phyloP scores from a whole-genome alignment of 2,888 invertebrate species.

The Opisthograptis luteolata region DNA sequence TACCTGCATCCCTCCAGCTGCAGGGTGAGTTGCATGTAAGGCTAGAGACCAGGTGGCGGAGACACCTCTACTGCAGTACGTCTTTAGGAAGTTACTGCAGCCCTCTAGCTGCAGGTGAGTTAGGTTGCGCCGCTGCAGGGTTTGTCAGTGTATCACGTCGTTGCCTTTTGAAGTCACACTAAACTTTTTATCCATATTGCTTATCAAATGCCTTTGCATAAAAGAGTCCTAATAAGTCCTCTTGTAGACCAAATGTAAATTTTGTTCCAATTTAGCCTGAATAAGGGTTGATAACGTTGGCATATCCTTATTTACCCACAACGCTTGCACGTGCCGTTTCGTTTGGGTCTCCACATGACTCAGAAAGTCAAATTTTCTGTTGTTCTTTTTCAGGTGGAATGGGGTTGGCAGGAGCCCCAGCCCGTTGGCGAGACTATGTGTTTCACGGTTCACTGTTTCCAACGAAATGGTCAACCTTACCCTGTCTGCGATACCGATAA shows the following conservation, averaged over 20 bases:
- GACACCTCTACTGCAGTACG: conserved; percentile 94
- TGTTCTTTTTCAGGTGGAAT: conserved; percentile 84
- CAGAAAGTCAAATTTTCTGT: not conserved
- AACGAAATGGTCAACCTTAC: conserved; percentile 96
- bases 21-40: conserved; percentile 80
- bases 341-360: not conserved
- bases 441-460: conserved; percentile 95
- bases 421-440: conserved; percentile 96
- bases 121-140: too few species aligned
- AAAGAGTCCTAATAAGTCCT: too few species aligned
- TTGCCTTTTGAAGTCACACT: not conserved
- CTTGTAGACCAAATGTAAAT: too few species aligned
- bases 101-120: conserved; percentile 91
- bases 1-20: conserved; percentile 95
- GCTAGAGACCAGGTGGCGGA: too few species aligned
- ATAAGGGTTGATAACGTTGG: too few species aligned
- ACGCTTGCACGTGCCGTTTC: not conserved
- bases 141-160: too few species aligned
- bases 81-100: conserved; percentile 95
- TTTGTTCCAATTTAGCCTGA: too few species aligned
- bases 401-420: conserved; percentile 96
- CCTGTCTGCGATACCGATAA: conserved; percentile 97
- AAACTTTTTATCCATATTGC: too few species aligned
- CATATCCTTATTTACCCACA: not conserved
- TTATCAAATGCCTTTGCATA: too few species aligned